These are phyloP conservation scores for Pandemis cinnamomeana DNA, from an alignment of 2,888 invertebrate genomes.

Conservation along the genomic window DNA sequence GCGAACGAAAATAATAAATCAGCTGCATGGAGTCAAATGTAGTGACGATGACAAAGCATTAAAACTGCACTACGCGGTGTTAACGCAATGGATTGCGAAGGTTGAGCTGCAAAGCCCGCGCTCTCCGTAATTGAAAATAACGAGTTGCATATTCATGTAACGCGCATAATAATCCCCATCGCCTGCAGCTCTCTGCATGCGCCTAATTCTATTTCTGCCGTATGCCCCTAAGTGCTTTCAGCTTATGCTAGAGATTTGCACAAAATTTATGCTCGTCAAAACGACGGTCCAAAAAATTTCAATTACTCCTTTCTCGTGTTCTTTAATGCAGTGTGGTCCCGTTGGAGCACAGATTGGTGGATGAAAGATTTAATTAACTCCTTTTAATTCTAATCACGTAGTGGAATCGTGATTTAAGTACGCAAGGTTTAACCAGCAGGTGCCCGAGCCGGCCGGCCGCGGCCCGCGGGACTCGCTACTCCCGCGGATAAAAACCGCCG, in stretches of 20 bases:
- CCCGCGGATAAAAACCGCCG: constrained; percentile 69
- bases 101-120: constrained; percentile 58
- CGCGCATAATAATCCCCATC: constrained; percentile 54
- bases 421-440: constrained; percentile 57
- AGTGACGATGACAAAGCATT: constrained; percentile 62
- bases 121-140: constrained; percentile 74
- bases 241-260: constrained; percentile 47
- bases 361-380: constrained; percentile 61
- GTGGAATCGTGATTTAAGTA: constrained; percentile 52
- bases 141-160: constrained; percentile 75
- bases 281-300: constrained; percentile 18
- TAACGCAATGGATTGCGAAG: constrained; percentile 57
- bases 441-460: constrained; percentile 53
- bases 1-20: constrained; percentile 45
- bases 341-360: constrained; percentile 40
- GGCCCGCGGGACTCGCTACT: constrained; percentile 58
- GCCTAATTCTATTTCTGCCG: constrained; percentile 55
- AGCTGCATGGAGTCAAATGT: constrained; percentile 51
- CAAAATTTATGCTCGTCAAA: constrained; percentile 45
- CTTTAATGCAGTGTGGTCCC: constrained; percentile 15
- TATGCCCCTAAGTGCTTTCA: constrained; percentile 50
- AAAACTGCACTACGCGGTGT: constrained; percentile 62
- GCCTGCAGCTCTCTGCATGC: constrained; percentile 50
- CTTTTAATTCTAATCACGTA: constrained; percentile 63
- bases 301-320: constrained; percentile 34